Evolutionary conservation across 2,113 vertebrate genomes (phyloP).

Genomic region (Oreocharis arfaki): DNA sequence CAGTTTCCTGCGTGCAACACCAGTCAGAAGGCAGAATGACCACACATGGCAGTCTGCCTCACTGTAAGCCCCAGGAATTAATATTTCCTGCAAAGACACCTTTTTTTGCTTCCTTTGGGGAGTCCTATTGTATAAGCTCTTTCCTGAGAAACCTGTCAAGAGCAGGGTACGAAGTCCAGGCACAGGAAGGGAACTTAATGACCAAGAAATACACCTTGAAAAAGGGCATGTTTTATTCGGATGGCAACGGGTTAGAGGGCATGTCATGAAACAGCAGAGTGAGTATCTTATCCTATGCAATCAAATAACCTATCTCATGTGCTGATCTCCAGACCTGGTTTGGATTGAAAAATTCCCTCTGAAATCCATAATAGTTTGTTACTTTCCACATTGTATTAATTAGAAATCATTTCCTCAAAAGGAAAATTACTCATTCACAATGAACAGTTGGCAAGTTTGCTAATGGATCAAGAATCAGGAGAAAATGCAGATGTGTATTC

Average conservation of each 20-base stretch:
- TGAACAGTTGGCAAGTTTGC: neutral
- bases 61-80: neutral
- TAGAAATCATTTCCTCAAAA: neutral
- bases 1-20: neutral
- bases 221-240: neutral
- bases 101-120: neutral
- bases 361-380: neutral
- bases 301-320: neutral
- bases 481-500: neutral
- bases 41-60: neutral
- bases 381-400: neutral
- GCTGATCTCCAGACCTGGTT: neutral
- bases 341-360: neutral
- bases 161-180: neutral
- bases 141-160: neutral
- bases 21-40: neutral
- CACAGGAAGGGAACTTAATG: neutral
- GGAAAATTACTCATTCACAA: neutral
- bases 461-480: neutral
- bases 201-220: neutral
- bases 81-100: neutral
- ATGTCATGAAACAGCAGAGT: neutral
- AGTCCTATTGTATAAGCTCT: neutral
- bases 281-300: neutral
- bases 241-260: neutral